Conservation (phyloP, 2,113 vertebrate genomes). For the Barbus barbus region DNA sequence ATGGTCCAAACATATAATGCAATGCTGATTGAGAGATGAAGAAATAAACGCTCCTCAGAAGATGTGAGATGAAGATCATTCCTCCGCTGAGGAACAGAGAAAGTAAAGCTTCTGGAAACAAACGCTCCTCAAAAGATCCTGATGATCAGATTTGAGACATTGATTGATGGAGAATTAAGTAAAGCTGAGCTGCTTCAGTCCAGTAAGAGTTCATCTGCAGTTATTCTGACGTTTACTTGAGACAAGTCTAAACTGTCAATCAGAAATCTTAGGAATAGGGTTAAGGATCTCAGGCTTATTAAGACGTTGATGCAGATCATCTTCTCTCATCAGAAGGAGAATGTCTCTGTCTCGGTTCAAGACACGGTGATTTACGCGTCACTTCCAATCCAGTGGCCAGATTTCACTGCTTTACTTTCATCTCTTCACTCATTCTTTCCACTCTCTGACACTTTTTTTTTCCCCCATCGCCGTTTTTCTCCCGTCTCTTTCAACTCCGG, state of each 20-base stretch:
- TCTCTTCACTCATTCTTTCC: not conserved
- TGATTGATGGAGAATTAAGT: no score
- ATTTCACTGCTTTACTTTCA: conserved; percentile 48
- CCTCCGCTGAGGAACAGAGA: no score
- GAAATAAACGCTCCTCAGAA: no score
- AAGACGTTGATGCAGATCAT: conserved; percentile 15
- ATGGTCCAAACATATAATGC: no score
- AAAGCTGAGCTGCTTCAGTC: conserved; percentile 23
- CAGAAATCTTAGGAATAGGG: not conserved
- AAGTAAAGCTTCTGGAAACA: no score
- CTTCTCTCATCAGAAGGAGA: not conserved
- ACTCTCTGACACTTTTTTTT: conserved; percentile 34
- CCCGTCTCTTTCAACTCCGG: conserved; percentile 85
- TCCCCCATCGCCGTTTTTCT: conserved; percentile 28
- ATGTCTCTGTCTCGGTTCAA: conserved; percentile 43
- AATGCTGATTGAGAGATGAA: no score
- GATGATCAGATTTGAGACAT: no score
- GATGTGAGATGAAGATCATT: no score
- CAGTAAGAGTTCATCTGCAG: no score
- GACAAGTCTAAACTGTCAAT: not conserved
- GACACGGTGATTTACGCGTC: conserved; percentile 76
- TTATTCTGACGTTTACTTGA: no score
- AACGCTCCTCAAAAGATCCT: no score
- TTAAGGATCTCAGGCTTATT: not conserved
- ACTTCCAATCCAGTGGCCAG: conserved; percentile 73